Conservation (phyloP, 2,888 invertebrate genomes). For the Aethes cnicana region DNA sequence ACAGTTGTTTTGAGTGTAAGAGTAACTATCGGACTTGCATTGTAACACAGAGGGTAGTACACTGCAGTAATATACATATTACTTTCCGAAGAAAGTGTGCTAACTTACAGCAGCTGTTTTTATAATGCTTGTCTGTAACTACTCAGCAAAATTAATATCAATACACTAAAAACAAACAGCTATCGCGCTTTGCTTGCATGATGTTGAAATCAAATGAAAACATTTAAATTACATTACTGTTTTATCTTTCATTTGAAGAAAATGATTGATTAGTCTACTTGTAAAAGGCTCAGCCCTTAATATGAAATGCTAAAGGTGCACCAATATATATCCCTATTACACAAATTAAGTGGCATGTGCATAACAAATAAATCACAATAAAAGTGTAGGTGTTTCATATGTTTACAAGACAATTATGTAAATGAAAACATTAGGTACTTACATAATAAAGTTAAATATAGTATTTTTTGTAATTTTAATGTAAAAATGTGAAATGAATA, state of each 20-base stretch:
- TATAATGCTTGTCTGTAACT: too few relatives aligned
- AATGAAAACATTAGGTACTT: slow-evolving; percentile 72
- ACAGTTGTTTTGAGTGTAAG: neutral
- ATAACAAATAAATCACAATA: slow-evolving; percentile 53
- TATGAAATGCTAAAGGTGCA: slow-evolving; percentile 32
- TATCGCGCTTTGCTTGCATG: too few relatives aligned
- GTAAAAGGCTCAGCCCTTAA: slow-evolving; percentile 5
- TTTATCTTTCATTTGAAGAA: neutral
- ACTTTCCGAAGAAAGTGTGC: too few relatives aligned
- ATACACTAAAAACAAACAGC: too few relatives aligned
- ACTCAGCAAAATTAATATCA: too few relatives aligned
- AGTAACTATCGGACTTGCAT: neutral
- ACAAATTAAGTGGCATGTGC: slow-evolving; percentile 40
- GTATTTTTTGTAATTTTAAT: slow-evolving; percentile 61
- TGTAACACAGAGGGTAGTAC: neutral
- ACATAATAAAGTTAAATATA: slow-evolving; percentile 62
- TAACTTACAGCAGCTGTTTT: too few relatives aligned
- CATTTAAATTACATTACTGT: neutral
- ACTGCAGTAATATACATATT: too few relatives aligned
- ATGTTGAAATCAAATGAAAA: too few relatives aligned
- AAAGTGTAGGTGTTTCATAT: slow-evolving; percentile 51
- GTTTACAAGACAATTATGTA: slow-evolving; percentile 68
- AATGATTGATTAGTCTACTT: slow-evolving; percentile 9
- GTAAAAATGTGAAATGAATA: slow-evolving; percentile 65
- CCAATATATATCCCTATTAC: slow-evolving; percentile 35